These are phyloP conservation scores for Rhadina sibilatrix DNA, from an alignment of 2,113 vertebrate species.

Conservation along the genomic window DNA sequence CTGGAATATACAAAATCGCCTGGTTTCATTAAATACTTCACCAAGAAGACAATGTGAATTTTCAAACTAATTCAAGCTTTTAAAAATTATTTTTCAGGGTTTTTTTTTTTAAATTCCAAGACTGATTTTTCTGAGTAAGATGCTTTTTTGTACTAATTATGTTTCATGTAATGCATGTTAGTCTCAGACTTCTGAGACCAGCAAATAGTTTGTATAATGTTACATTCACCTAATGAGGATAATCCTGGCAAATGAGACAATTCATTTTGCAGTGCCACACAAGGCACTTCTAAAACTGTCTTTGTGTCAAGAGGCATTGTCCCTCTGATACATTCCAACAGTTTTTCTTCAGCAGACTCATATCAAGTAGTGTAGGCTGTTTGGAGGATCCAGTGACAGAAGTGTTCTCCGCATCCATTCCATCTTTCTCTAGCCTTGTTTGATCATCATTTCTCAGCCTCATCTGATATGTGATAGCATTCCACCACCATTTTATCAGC, in stretches of 20 bases:
- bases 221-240: neutral
- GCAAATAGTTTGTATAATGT: neutral
- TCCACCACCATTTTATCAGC: slow-evolving; percentile 14
- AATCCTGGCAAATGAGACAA: neutral
- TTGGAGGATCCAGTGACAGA: neutral
- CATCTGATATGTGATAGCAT: neutral
- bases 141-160: neutral
- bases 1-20: neutral
- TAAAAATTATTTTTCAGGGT: neutral
- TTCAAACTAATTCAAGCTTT: neutral
- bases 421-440: neutral
- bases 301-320: neutral
- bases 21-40: neutral
- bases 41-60: neutral
- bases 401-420: neutral
- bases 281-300: neutral
- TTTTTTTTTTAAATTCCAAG: neutral
- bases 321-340: neutral
- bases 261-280: neutral
- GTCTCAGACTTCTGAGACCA: neutral
- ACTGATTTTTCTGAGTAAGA: neutral
- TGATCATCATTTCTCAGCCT: slow-evolving; percentile 2
- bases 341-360: neutral
- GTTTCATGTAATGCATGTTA: neutral
- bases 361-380: neutral